Conservation (phyloP, 2,888 invertebrate genomes). For the Fabriciana adippe region DNA sequence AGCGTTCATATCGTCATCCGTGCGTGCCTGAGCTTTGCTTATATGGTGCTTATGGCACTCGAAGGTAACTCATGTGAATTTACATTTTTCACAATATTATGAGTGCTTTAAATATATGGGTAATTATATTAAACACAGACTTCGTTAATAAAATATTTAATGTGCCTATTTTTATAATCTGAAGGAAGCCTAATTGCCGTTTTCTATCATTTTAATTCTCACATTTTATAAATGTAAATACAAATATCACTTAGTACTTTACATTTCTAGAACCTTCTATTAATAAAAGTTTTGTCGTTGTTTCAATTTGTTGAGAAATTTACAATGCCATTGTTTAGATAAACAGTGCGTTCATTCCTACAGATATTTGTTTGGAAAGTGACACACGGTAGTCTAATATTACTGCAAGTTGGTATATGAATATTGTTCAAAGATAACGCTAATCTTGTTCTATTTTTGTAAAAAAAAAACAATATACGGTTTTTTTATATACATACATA, state of each 20-base stretch:
- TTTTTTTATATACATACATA: too few species aligned
- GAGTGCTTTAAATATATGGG: not conserved
- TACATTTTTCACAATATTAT: constrained; percentile 15
- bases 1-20: constrained; percentile 40
- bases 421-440: too few species aligned
- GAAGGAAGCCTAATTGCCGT: not conserved
- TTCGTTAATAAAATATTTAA: not conserved
- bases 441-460: too few species aligned
- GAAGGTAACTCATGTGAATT: constrained; percentile 28
- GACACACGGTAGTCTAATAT: not conserved
- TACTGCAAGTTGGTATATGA: not conserved
- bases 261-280: not conserved
- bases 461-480: too few species aligned
- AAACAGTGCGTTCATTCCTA: constrained; percentile 16
- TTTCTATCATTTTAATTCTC: too few species aligned
- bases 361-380: constrained; percentile 11
- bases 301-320: constrained; percentile 9
- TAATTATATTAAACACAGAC: constrained; percentile 1
- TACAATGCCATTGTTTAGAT: constrained; percentile 11
- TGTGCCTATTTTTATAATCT: not conserved
- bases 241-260: not conserved
- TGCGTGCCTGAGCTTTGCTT: constrained; percentile 33
- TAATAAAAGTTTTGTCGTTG: constrained; percentile 5
- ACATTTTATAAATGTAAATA: not conserved
- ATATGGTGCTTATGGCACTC: constrained; percentile 19